A percentile compares a stretch with the other conserved stretches of the same genome.
phyloP scores from a whole-genome alignment of 2,888 invertebrate genomes.

The Palloptera scutellata region DNA sequence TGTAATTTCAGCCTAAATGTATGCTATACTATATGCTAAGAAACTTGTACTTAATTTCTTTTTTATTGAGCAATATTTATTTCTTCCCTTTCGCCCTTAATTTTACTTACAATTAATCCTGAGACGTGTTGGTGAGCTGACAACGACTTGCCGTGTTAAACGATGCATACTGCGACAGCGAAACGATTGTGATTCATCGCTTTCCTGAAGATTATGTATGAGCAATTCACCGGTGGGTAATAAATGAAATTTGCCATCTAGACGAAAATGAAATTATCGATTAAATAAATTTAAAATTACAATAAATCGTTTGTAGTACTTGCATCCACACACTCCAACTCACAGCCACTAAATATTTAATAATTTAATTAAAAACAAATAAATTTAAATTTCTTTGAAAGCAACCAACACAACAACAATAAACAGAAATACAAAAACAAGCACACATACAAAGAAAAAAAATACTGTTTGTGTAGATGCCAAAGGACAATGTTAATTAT shows the following conservation, averaged over 20 bases:
- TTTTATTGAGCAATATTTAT: background rate
- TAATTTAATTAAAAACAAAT: conserved; percentile 21
- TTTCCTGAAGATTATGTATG: conserved; percentile 77
- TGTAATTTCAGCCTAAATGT: too few relatives aligned
- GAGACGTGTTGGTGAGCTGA: conserved; percentile 74
- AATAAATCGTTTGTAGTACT: background rate
- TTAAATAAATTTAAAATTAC: background rate
- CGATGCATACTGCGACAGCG: conserved; percentile 78
- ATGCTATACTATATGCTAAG: too few relatives aligned
- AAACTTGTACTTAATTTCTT: too few relatives aligned
- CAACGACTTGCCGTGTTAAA: conserved; percentile 75
- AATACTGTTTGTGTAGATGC: conserved; percentile 44
- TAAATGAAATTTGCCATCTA: conserved; percentile 80
- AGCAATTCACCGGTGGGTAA: conserved; percentile 77
- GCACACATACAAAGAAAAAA: conserved; percentile 11
- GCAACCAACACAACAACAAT: conserved; percentile 6
- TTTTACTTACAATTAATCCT: conserved; percentile 72
- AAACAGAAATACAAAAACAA: background rate
- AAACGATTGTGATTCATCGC: conserved; percentile 76
- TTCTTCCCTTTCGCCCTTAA: too few relatives aligned
- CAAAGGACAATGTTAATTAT: conserved; percentile 56
- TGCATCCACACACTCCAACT: background rate
- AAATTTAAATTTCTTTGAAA: conserved; percentile 15
- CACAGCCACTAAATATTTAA: background rate
- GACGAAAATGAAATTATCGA: background rate